These are phyloP conservation scores for Caenorhabditis virilis DNA, from an alignment of 2,888 invertebrate species.

Conservation along the genomic window DNA sequence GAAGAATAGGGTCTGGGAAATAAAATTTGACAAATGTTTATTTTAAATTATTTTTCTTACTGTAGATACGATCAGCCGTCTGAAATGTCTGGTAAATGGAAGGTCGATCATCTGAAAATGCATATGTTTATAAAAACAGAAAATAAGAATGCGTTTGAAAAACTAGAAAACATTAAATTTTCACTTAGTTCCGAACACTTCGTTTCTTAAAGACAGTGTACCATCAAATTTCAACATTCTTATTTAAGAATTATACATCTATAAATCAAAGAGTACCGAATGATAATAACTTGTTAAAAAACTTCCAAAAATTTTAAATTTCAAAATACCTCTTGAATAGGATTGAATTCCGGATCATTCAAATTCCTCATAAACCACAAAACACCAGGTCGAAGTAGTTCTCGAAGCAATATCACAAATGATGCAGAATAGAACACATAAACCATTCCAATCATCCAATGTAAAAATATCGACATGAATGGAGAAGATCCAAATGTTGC, in stretches of 20 bases:
- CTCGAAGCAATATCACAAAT: slow-evolving; percentile 86
- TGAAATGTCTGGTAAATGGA: slow-evolving; percentile 86
- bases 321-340: slow-evolving; percentile 89
- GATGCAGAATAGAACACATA: slow-evolving; percentile 99
- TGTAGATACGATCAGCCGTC: slow-evolving; percentile 87
- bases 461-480: slow-evolving; percentile 94
- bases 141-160: neutral
- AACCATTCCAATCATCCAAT: slow-evolving; percentile 98
- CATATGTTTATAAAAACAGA: too few relatives aligned
- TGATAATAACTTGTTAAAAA: too few relatives aligned
- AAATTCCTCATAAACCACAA: slow-evolving; percentile 96
- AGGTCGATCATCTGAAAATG: slow-evolving; percentile 90
- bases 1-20: slow-evolving; percentile 76
- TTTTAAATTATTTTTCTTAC: slow-evolving; percentile 71
- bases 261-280: too few relatives aligned
- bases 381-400: slow-evolving; percentile 88
- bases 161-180: neutral
- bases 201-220: too few relatives aligned
- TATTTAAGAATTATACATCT: too few relatives aligned
- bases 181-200: too few relatives aligned
- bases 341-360: slow-evolving; percentile 98
- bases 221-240: too few relatives aligned
- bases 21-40: too few relatives aligned
- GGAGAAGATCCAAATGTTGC: slow-evolving; percentile 87
- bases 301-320: too few relatives aligned